Percentiles rank a stretch among this genome's conserved stretches.
These are phyloP conservation scores for Chelmon rostratus DNA, from an alignment of 2,797 vertebrate species.

Conservation along the genomic window DNA sequence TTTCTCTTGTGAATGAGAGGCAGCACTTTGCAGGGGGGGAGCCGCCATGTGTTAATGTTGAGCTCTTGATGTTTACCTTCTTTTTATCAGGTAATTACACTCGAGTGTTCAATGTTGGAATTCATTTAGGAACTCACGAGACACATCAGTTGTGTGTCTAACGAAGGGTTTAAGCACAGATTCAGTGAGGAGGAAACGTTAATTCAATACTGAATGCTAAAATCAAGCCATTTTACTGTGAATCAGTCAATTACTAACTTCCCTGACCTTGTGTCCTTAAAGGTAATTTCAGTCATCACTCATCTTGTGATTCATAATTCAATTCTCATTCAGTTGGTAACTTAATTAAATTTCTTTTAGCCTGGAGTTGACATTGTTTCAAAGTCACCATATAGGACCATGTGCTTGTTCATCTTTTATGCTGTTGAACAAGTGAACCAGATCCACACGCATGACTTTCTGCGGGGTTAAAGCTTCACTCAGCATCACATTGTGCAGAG, in stretches of 20 bases:
- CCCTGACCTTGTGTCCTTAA: not conserved
- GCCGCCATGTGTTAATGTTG: not conserved
- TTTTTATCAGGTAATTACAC: not conserved
- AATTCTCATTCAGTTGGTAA: constrained; percentile 26
- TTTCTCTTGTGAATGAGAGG: constrained; percentile 40
- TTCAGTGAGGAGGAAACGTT: constrained; percentile 9
- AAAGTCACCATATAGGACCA: not conserved
- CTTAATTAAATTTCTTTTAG: constrained; percentile 1
- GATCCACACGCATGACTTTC: not conserved
- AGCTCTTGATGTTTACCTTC: not conserved
- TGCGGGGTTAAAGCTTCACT: not conserved
- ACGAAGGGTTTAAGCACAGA: constrained; percentile 2
- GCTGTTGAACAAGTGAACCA: not conserved
- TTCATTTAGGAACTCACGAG: not conserved
- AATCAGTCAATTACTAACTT: not conserved
- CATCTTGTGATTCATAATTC: constrained; percentile 45
- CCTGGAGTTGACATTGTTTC: not conserved
- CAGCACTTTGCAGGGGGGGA: not conserved
- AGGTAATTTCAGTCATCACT: constrained; percentile 9
- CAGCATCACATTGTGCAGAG: not conserved
- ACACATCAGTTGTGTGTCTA: not conserved
- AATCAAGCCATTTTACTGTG: not conserved
- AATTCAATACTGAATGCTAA: not conserved
- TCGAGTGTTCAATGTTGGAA: not conserved
- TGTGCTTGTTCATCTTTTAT: not conserved